Evolutionary conservation across 2,888 invertebrate species (phyloP), one percentile per base, ranked within the genome.

Genomic region (Orthonychiurus folsomi): DNA sequence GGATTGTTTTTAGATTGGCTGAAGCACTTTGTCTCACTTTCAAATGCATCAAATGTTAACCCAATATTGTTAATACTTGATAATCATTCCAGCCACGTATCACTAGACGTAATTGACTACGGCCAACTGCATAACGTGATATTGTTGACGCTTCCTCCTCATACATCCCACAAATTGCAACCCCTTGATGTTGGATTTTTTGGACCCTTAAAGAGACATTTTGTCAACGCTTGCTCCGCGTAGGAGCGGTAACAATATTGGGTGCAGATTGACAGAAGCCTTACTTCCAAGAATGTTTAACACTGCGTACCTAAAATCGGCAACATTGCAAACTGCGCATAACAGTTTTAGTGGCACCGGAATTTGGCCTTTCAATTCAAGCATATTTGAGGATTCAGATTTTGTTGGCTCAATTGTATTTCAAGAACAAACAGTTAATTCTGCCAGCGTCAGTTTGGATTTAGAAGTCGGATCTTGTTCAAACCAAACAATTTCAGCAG

Each of bases 81-180:
- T 24, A 55, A 55, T 15, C 61, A 60, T 25, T 2, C 20, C 1
- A 27, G 50, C 20, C 64, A 64, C 27, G 12, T 59, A 15, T 26
- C 23, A 3, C 24, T 57, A 3, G 18, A 26, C 15, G 48, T 52
- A 1, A 27, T 64, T 2, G 53, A 61, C 5, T 59, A 47, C 23
- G 53, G 59, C n/a, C 1, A 21, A 28, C 23, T 2, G 2, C 52
- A 61, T 59, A 1, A 53, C 20, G 59, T 64, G 23, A 24, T 50
- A 21, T 1, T 64, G 1, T 28, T 64, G 18, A 59, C 64, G 1
- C 25, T 64, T 15, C 64, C 64, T 2, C 64, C 64, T 18, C 61
- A 64, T 21, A 57, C 57, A 21, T 57, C 61, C 2, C 63, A 63
- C 54, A 63, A 63, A 26, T 9, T 63, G 18, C 63, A 64, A 47